phyloP scores from a whole-genome alignment of 2,113 vertebrate species.

The Prinia subflava region DNA sequence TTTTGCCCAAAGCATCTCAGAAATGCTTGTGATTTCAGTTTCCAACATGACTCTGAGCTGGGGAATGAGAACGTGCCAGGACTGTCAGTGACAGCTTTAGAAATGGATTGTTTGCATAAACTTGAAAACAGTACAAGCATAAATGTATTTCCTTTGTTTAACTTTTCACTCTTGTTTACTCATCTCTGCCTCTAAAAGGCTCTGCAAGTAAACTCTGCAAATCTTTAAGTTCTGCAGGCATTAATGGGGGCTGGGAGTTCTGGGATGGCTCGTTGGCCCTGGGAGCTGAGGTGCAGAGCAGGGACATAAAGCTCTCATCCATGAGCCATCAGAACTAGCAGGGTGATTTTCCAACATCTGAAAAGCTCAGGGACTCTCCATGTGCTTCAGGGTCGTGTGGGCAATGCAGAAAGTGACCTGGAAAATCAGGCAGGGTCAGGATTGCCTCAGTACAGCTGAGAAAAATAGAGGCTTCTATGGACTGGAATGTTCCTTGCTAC shows the following conservation, averaged over 20 bases:
- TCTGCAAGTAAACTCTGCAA: constrained; percentile 74
- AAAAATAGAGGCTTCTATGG: not conserved
- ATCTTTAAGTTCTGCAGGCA: constrained; percentile 60
- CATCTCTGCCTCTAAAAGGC: constrained; percentile 73
- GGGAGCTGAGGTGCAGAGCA: not conserved
- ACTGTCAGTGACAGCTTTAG: constrained; percentile 63
- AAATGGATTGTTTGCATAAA: constrained; percentile 76
- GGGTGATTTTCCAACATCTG: not conserved
- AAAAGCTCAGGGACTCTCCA: not conserved
- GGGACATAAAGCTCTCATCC: not conserved
- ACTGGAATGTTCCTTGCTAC: not conserved
- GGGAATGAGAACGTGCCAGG: constrained; percentile 55
- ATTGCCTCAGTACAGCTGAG: not conserved
- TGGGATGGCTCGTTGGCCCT: not conserved
- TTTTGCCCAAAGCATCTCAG: constrained; percentile 59
- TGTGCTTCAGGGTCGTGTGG: fast-evolving
- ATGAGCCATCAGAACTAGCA: not conserved
- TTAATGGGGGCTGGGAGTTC: constrained; percentile 41
- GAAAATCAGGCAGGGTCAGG: not conserved
- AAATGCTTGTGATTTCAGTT: constrained; percentile 54
- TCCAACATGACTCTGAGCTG: constrained; percentile 8
- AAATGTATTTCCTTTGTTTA: constrained; percentile 75
- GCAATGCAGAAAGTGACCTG: not conserved
- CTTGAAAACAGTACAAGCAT: constrained; percentile 74
- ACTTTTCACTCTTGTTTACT: constrained; percentile 75